phyloP scores from a whole-genome alignment of 2,888 invertebrate genomes.

The Frankliniella fusca region DNA sequence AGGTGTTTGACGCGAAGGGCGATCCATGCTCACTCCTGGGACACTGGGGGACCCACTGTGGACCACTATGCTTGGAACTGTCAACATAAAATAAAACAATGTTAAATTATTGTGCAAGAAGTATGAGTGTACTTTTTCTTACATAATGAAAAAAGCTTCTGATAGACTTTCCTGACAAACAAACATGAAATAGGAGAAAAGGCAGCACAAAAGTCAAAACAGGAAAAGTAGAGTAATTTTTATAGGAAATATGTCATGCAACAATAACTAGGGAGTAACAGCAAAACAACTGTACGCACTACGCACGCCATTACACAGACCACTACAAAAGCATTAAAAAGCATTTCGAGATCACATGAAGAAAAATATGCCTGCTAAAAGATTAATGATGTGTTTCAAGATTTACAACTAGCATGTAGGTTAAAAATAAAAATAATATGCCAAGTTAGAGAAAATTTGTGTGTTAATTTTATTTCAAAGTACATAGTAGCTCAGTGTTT shows the following conservation, averaged over 20 bases:
- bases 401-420: no score
- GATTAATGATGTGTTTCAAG: no score
- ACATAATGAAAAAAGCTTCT: no score
- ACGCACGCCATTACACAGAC: neutral
- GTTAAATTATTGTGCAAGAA: neutral
- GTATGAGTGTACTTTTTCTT: no score
- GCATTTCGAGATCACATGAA: no score
- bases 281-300: neutral
- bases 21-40: conserved; percentile 1
- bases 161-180: neutral
- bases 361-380: no score
- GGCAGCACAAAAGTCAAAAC: neutral
- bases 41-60: conserved; percentile 12
- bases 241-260: neutral
- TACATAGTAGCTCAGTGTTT: no score
- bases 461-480: no score
- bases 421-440: no score
- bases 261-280: neutral
- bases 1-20: neutral
- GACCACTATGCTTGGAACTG: conserved; percentile 22
- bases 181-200: neutral
- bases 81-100: neutral
- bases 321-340: neutral
- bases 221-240: neutral
- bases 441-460: no score